Evolutionary conservation across 2,113 vertebrate genomes (phyloP).

Genomic region (Oreochromis aureus): DNA sequence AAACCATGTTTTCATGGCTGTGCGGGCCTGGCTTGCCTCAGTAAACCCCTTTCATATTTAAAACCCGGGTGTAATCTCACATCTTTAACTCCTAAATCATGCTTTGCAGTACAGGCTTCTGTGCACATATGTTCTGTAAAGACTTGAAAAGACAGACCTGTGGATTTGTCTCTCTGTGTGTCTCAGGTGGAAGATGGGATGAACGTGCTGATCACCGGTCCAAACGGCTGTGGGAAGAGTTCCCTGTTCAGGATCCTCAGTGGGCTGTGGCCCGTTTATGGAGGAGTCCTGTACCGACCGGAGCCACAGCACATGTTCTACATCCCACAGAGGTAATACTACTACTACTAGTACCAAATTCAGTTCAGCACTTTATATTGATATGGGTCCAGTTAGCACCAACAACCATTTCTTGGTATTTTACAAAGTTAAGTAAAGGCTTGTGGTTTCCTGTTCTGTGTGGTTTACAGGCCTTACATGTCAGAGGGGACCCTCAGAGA

Average conservation of each 20-base stretch:
- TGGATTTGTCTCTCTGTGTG: not conserved
- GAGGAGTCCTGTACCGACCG: constrained; percentile 87
- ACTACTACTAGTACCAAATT: accelerated
- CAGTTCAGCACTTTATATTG: not conserved
- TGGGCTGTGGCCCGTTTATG: constrained; percentile 95
- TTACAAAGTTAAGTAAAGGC: not conserved
- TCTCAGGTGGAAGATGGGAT: constrained; percentile 90
- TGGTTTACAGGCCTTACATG: constrained; percentile 88
- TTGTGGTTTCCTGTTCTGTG: constrained; percentile 60
- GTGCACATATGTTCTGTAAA: not conserved
- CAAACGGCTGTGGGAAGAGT: constrained; percentile 97
- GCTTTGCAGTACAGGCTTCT: accelerated
- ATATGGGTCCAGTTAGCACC: not conserved
- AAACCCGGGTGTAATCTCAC: accelerated
- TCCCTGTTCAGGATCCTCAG: constrained; percentile 95
- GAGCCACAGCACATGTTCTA: constrained; percentile 95
- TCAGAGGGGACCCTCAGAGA: constrained; percentile 91
- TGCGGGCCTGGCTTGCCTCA: not conserved
- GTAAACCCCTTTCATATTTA: accelerated
- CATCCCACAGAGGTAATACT: constrained; percentile 83
- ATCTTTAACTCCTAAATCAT: not conserved
- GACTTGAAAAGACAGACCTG: not conserved
- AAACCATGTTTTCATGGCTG: not conserved
- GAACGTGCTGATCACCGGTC: constrained; percentile 96
- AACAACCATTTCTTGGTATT: not conserved